Evolutionary conservation across 2,113 vertebrate species (phyloP), one percentile per base, ranked within the genome.

Genomic region (Speoplatyrhinus poulsoni): DNA sequence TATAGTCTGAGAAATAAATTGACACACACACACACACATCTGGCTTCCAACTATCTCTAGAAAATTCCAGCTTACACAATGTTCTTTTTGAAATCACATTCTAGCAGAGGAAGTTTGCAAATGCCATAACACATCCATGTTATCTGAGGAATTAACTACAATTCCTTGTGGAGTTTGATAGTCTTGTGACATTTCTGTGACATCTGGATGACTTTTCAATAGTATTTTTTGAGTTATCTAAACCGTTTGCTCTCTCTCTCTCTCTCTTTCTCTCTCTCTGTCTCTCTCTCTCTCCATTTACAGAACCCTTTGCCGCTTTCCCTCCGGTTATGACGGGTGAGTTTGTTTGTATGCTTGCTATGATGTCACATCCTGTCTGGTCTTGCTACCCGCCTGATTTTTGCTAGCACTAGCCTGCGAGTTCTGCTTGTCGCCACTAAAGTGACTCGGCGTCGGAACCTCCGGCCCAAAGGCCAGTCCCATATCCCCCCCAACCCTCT

Each of bases 281-380:
- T 53, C n/a, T 65, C 11, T 80, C 85, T 72, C 62, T 79, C 49
- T 73, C 83, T 89, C 88, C 70, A 92, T 85, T 84, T 90, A 32
- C 92, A 99, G 97, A 97, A 86, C 97, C 97, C 72, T 91, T 95
- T 60, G 85, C 93, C 2, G 96, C 96, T 26, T 96, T 98, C 75
- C 93, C 95, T 83, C 94, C 96, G 17, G 94, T 97, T 86, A 92
- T 93, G 75, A 85, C 87, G 56, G 94, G 93, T 93, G 86, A 93
- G 93, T 91, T 77, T 68, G 1, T 62, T 32, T 75, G 56, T 46
- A 15, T 19, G 15, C n/a, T 58, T 57, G 73, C n/a, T 74, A 64
- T 79, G 68, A 83, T 65, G 63, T 75, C 71, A 86, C 79, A 73
- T 89, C 77, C 75, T 79, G 65, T 84, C 62, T 81, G 79, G 84